Evolutionary conservation across 2,888 invertebrate species (phyloP).

Genomic region (Automeris io): DNA sequence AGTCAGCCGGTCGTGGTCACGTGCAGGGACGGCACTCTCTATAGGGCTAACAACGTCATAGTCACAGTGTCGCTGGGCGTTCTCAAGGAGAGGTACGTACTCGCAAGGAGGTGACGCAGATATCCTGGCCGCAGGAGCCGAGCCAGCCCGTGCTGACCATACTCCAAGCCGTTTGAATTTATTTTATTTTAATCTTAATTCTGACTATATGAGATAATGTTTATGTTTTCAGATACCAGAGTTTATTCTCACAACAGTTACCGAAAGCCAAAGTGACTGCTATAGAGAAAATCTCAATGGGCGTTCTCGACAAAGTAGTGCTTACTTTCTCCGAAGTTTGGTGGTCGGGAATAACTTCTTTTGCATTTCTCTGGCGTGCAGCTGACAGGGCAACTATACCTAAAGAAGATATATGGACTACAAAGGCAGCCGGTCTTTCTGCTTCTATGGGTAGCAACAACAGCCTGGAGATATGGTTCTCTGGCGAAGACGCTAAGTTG

Average conservation of each 20-base stretch:
- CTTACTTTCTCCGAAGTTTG: slow-evolving; percentile 79
- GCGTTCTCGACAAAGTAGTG: slow-evolving; percentile 82
- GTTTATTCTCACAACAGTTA: slow-evolving; percentile 75
- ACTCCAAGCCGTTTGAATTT: too few species aligned
- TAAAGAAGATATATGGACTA: slow-evolving; percentile 24
- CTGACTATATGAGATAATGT: too few species aligned
- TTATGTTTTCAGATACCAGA: slow-evolving; percentile 71
- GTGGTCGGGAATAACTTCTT: slow-evolving; percentile 69
- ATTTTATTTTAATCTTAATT: too few species aligned
- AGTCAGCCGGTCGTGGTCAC: too few species aligned
- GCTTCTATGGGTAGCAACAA: slow-evolving; percentile 21
- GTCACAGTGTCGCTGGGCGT: too few species aligned
- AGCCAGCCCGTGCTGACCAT: too few species aligned
- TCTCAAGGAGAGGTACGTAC: too few species aligned
- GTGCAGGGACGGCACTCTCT: too few species aligned
- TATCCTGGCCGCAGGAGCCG: too few species aligned
- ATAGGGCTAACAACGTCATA: too few species aligned
- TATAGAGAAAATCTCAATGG: slow-evolving; percentile 78
- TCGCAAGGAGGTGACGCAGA: too few species aligned
- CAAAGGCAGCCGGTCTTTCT: slow-evolving; percentile 26
- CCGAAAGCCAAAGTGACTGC: slow-evolving; percentile 68
- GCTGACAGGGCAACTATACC: slow-evolving; percentile 17
- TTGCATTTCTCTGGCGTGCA: slow-evolving; percentile 56
- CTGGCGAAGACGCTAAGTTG: slow-evolving; percentile 31
- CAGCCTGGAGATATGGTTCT: slow-evolving; percentile 34